Evolutionary conservation across 2,888 invertebrate genomes (phyloP).

Genomic region (Drosophila testacea): DNA sequence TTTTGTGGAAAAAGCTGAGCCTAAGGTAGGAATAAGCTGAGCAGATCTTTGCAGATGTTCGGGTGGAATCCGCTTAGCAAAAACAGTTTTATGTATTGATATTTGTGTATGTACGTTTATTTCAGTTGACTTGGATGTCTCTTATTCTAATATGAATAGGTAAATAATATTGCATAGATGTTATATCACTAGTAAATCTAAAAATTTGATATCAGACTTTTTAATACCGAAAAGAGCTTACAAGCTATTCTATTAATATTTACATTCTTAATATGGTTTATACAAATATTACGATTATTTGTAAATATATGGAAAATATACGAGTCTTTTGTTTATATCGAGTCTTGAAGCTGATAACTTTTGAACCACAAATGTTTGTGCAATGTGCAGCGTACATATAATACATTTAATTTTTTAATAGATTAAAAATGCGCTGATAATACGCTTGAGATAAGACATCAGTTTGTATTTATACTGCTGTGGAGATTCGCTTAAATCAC

Average conservation of each 20-base stretch:
- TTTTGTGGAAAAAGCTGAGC: too few species aligned
- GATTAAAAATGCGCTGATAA: not conserved
- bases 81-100: not conserved
- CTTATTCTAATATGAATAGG: not conserved
- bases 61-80: not conserved
- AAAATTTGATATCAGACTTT: not conserved
- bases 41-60: too few species aligned
- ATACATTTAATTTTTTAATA: not conserved
- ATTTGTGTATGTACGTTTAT: not conserved
- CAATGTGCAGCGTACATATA: not conserved
- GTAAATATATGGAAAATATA: not conserved
- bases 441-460: not conserved
- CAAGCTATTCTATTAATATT: not conserved
- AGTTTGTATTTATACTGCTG: not conserved
- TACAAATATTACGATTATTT: not conserved
- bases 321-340: conserved; percentile 10
- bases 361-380: conserved; percentile 1
- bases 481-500: not conserved
- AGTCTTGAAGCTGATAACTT: conserved; percentile 6
- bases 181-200: not conserved
- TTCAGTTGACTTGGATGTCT: not conserved
- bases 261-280: not conserved
- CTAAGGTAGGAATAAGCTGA: too few species aligned
- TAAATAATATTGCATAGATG: not conserved
- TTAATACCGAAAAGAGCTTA: not conserved